Evolutionary conservation across 1,140 invertebrate genomes (phyloP), one percentile per base, ranked within the genome.

Genomic region (Dinoponera quadriceps): DNA sequence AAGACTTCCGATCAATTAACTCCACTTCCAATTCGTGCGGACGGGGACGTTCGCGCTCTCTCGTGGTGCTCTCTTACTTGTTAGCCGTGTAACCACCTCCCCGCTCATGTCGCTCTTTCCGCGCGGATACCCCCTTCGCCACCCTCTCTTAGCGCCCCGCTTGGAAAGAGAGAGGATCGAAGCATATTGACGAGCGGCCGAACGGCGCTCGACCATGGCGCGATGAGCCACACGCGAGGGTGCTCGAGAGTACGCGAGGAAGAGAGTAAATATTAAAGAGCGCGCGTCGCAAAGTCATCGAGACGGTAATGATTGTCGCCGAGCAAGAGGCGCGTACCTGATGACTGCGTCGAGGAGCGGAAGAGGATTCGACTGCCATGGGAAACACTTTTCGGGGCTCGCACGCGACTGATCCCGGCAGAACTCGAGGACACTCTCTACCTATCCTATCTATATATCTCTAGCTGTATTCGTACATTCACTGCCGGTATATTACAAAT

Each of bases 1-100:
- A 91, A 92, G 90, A 92, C 90, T 92, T 92, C 91, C 91, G 91
- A 91, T 92, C 91, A 92, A 92, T 92, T 92, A 92, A 92, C 91
- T 92, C 89, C 85, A 86, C 89, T 91, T 91, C 90, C 71, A 88
- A 89, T 90, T 84, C 85, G 84, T 59, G 82, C 49, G 63, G 72
- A 74, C 62, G 65, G 84, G 83, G 86, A 75, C 84, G 78, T 72
- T 82, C 71, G 72, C 74, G 29, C 29, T 3, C 38, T 44, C 38
- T 44, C 85, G 81, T 68, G 85, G 38, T 44, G 38, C 38, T 44
- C 86, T 62, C 84, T 83, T 87, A 89, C 73, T 85, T 86, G 87
- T 88, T 88, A 88, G 86, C 71, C 49, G 33, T 78, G 73, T 63
- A 55, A 66, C 77, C 65, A 74, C 78, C 85, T 60, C 82, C 33